These are phyloP conservation scores for Pardosa pseudoannulata DNA, from an alignment of 2,888 invertebrate genomes.

Conservation along the genomic window DNA sequence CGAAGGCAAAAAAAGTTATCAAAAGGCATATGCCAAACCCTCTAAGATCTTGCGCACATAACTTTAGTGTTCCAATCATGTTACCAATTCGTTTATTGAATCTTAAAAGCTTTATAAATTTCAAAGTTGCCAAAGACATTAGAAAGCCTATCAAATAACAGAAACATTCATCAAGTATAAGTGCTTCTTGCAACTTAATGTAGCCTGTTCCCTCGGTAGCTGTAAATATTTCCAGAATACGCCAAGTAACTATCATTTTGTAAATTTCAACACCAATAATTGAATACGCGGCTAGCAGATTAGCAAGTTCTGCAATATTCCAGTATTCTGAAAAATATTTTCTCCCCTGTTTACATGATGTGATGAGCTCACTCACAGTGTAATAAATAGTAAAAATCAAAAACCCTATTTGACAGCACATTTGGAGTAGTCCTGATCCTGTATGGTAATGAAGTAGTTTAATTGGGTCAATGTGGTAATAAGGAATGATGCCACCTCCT, in stretches of 20 bases:
- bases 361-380: conserved; percentile 76
- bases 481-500: conserved; percentile 74
- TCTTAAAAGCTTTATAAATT: conserved; percentile 79
- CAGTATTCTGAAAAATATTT: conserved; percentile 78
- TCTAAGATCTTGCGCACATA: conserved; percentile 76
- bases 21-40: conserved; percentile 78
- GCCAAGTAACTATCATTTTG: conserved; percentile 75
- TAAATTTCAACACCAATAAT: conserved; percentile 78
- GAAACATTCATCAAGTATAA: conserved; percentile 78
- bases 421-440: conserved; percentile 77
- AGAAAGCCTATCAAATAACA: conserved; percentile 79
- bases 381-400: conserved; percentile 78
- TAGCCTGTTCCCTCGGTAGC: conserved; percentile 76
- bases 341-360: conserved; percentile 75
- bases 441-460: conserved; percentile 77
- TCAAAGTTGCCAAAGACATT: conserved; percentile 79
- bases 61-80: conserved; percentile 78
- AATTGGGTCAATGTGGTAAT: conserved; percentile 74
- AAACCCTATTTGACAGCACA: conserved; percentile 78
- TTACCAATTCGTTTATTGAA: conserved; percentile 79
- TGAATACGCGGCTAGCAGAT: conserved; percentile 77
- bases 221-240: conserved; percentile 77
- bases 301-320: conserved; percentile 78
- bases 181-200: conserved; percentile 78
- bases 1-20: conserved; percentile 76